Conservation (phyloP, 2,888 invertebrate genomes). For the Troides helena region DNA sequence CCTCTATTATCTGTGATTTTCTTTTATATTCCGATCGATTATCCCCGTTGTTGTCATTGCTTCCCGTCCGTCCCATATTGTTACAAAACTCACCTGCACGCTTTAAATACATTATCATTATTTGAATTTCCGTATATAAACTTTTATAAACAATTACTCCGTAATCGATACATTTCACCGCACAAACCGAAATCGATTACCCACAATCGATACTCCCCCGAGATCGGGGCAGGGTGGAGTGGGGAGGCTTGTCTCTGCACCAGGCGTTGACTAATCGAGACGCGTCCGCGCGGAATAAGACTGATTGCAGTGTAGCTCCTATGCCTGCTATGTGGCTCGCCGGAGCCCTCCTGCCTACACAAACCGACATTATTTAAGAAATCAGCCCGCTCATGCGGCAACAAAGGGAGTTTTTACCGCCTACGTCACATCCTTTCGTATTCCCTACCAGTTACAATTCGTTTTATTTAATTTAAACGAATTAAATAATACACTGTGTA, state of each 20-base stretch:
- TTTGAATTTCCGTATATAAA: slow-evolving; percentile 6
- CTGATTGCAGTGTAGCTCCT: slow-evolving; percentile 74
- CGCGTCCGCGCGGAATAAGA: slow-evolving; percentile 80
- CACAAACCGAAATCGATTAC: slow-evolving; percentile 71
- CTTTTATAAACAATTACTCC: slow-evolving; percentile 42
- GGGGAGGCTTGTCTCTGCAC: slow-evolving; percentile 75
- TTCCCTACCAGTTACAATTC: slow-evolving; percentile 4
- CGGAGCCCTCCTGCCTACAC: slow-evolving; percentile 68
- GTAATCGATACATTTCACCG: slow-evolving; percentile 62
- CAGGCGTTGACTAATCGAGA: slow-evolving; percentile 78
- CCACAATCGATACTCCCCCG: slow-evolving; percentile 64
- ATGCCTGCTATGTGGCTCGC: slow-evolving; percentile 72
- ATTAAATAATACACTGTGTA: background rate
- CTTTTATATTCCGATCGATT: too few species aligned
- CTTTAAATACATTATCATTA: too few species aligned
- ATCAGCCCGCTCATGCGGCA: slow-evolving; percentile 75
- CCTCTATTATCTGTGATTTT: too few species aligned
- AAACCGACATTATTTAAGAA: slow-evolving; percentile 78
- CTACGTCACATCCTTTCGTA: slow-evolving; percentile 42
- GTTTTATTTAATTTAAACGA: background rate
- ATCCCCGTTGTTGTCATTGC: too few species aligned
- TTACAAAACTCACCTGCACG: too few species aligned
- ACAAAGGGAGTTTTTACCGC: slow-evolving; percentile 74
- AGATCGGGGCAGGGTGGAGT: slow-evolving; percentile 53
- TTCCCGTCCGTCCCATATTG: too few species aligned